Conservation (phyloP, 2,113 vertebrate species). For the Atractosteus spatula region DNA sequence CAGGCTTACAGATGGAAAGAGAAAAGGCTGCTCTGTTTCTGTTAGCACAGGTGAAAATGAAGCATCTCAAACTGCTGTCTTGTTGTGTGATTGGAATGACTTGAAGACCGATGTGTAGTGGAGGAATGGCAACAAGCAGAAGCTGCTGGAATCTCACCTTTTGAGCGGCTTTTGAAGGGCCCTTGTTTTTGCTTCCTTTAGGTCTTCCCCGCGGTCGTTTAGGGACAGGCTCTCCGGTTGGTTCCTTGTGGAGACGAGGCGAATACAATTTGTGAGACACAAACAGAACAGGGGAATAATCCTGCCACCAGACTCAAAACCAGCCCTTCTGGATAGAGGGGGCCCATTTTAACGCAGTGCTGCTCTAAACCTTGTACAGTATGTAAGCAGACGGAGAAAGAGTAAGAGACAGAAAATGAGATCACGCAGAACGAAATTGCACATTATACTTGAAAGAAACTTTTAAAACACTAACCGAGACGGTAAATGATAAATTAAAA, state of each 20-base stretch:
- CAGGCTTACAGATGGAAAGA: too few species aligned
- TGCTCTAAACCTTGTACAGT: too few species aligned
- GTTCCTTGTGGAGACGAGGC: slow-evolving; percentile 71
- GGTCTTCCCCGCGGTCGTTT: slow-evolving; percentile 95
- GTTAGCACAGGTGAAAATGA: too few species aligned
- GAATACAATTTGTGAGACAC: slow-evolving; percentile 39
- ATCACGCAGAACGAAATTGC: too few species aligned
- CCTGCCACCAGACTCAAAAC: not conserved
- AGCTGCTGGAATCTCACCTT: slow-evolving; percentile 79
- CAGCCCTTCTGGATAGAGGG: slow-evolving; percentile 10
- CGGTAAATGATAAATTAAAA: too few species aligned
- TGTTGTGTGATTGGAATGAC: too few species aligned
- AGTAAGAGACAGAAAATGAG: too few species aligned
- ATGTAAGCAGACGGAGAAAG: too few species aligned
- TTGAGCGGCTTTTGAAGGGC: slow-evolving; percentile 90
- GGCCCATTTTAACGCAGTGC: slow-evolving; percentile 26
- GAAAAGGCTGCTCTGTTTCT: too few species aligned
- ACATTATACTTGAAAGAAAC: too few species aligned
- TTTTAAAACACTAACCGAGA: too few species aligned
- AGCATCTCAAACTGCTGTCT: too few species aligned
- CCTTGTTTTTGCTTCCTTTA: slow-evolving; percentile 98
- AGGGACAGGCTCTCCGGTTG: slow-evolving; percentile 88
- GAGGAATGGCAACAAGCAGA: slow-evolving; percentile 24
- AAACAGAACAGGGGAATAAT: slow-evolving; percentile 39
- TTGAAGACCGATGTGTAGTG: not conserved